Percentiles rank a stretch among this genome's conserved stretches.
Evolutionary conservation across 2,797 vertebrate species (phyloP).

Genomic region (Dicrostonyx torquatus): DNA sequence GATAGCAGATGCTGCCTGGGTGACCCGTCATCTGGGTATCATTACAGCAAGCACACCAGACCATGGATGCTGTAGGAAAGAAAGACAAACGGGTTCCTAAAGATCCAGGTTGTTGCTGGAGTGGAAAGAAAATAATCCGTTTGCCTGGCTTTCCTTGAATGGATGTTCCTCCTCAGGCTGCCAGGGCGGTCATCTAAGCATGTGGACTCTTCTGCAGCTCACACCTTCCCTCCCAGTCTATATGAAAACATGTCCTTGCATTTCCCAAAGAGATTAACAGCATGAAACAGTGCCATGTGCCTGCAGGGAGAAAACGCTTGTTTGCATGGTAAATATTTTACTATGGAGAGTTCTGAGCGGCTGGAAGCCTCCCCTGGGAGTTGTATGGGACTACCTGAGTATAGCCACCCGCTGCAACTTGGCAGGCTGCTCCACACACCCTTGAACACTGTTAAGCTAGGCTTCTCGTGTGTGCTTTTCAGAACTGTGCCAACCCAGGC

Average conservation of each 20-base stretch:
- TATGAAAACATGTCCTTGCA: constrained; percentile 80
- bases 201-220: constrained; percentile 70
- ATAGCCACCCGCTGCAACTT: not conserved
- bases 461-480: not conserved
- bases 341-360: constrained; percentile 64
- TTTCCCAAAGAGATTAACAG: constrained; percentile 83
- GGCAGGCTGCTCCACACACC: not conserved
- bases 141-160: constrained; percentile 70
- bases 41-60: not conserved
- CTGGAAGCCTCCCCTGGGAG: constrained; percentile 69
- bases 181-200: constrained; percentile 66
- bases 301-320: constrained; percentile 77
- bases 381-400: not conserved
- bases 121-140: constrained; percentile 62
- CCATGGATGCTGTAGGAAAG: constrained; percentile 52
- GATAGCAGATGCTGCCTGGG: constrained; percentile 55
- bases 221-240: constrained; percentile 75
- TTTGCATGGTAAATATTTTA: constrained; percentile 82
- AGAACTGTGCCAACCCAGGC: not conserved
- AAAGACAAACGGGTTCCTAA: constrained; percentile 41
- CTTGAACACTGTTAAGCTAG: not conserved
- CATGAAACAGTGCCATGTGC: constrained; percentile 64
- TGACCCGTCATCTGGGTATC: not conserved
- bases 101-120: not conserved
- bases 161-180: constrained; percentile 58